phyloP scores from a whole-genome alignment of 2,113 vertebrate genomes.

The Sorex fumeus region DNA sequence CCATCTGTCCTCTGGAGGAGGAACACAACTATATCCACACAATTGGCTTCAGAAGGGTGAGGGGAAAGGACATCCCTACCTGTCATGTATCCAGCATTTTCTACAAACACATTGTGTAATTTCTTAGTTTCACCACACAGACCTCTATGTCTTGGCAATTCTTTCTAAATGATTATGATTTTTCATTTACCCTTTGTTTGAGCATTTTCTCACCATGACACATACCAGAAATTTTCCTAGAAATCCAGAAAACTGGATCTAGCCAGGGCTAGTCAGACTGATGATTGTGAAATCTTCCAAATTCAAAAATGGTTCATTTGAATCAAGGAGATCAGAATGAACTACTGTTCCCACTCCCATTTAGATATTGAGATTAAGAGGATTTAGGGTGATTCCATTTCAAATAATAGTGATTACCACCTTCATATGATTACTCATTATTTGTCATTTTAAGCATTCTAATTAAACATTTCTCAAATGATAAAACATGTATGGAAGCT shows the following conservation, averaged over 20 bases:
- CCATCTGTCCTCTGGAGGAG: neutral
- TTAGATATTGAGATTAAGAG: neutral
- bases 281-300: conserved; percentile 69
- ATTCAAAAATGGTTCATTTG: conserved; percentile 58
- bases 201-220: conserved; percentile 66
- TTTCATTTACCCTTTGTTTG: conserved; percentile 54
- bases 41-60: neutral
- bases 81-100: conserved; percentile 26
- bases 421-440: neutral
- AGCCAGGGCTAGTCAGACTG: neutral
- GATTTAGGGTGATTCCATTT: neutral
- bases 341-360: too few species aligned
- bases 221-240: conserved; percentile 75
- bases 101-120: neutral
- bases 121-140: neutral
- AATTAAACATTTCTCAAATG: neutral
- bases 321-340: conserved; percentile 28
- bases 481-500: neutral
- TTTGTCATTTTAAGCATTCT: neutral
- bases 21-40: neutral
- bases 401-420: neutral
- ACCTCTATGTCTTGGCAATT: conserved; percentile 28
- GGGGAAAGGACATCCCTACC: neutral
- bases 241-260: conserved; percentile 63
- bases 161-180: conserved; percentile 60